These are phyloP conservation scores for Polylopha cassiicola DNA, from an alignment of 2,888 invertebrate species.

Conservation along the genomic window DNA sequence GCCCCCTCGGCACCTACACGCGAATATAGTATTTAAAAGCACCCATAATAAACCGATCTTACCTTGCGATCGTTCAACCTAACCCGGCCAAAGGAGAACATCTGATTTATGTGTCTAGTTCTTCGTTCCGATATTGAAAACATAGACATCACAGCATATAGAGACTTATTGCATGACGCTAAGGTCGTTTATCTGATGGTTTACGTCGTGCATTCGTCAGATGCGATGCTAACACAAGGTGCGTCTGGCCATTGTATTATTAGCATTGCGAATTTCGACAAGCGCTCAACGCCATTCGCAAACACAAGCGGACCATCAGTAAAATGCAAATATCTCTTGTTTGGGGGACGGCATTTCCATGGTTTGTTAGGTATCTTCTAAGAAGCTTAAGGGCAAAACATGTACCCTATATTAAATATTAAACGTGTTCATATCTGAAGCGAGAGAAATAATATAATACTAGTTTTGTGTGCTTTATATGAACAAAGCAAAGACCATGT, in stretches of 20 bases:
- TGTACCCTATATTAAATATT: constrained; percentile 12
- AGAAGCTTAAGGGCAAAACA: constrained; percentile 20
- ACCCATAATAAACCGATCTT: constrained; percentile 48
- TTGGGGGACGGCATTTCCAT: constrained; percentile 48
- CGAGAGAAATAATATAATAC: constrained; percentile 10
- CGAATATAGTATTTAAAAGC: constrained; percentile 51
- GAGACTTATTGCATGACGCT: constrained; percentile 35
- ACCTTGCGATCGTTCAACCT: constrained; percentile 39
- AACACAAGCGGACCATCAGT: constrained; percentile 52
- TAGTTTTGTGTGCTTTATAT: constrained; percentile 8
- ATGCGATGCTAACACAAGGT: constrained; percentile 52
- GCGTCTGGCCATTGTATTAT: constrained; percentile 69
- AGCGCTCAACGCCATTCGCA: constrained; percentile 55
- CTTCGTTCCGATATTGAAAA: constrained; percentile 36
- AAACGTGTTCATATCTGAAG: constrained; percentile 4
- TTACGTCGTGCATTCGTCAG: constrained; percentile 39
- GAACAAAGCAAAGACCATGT: constrained; percentile 20
- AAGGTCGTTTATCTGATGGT: constrained; percentile 42
- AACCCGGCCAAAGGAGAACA: constrained; percentile 38
- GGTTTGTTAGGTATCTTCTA: constrained; percentile 36
- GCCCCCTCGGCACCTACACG: constrained; percentile 39
- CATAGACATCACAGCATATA: constrained; percentile 34
- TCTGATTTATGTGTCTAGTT: constrained; percentile 51
- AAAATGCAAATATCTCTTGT: constrained; percentile 56
- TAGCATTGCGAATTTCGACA: constrained; percentile 70